Base-by-base conservation (phyloP, 2,888 invertebrate species). In the Eurytoma adleriae region DNA sequence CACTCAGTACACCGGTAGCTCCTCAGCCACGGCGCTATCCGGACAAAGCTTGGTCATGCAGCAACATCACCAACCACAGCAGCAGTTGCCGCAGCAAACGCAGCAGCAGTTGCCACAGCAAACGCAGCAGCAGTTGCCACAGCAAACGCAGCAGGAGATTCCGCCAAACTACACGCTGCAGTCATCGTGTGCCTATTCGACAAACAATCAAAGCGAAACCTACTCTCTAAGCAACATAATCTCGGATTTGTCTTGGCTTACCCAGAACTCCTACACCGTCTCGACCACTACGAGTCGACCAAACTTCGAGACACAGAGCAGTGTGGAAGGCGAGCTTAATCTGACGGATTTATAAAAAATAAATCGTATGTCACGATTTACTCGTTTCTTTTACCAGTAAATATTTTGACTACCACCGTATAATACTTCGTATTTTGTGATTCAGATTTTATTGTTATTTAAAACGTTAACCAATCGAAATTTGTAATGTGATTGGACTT, bases 71-170 rank as follows among this genome's bases (percentile, higher is more conserved):
- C 69, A 70, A 20, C 50, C n/a, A 10, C 66, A 77, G 48, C 71
- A 72, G 14, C 72, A 72, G 27, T 59, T 54, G 20, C 50, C 5
- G 27, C 73, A 30, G 12, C 68, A 50, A 12, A 59, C 18, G 3
- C 59, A 48, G 50, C 40, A 16, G 16, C 16, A 50, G 2, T 67
- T 40, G 2, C 57, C 52, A 12, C 64, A 62, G 1, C 69, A 70
- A 20, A 27, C n/a, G 5, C 66, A 77, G 48, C 71, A 72, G 14
- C 72, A 72, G 27, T 59, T 54, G 20, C 50, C 5, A 18, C 73
- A 30, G 12, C 68, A 50, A 12, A 59, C 18, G 3, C 59, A 48
- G 50, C 40, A 16, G 16, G 30, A 62, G 24, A 12, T 24, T 3
- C 13, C 20, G 12, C 59, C 59, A 0, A 27, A 62, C 30, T 62